phyloP scores from a whole-genome alignment of 23 tunicate species.

The Phallusia fumigata region DNA sequence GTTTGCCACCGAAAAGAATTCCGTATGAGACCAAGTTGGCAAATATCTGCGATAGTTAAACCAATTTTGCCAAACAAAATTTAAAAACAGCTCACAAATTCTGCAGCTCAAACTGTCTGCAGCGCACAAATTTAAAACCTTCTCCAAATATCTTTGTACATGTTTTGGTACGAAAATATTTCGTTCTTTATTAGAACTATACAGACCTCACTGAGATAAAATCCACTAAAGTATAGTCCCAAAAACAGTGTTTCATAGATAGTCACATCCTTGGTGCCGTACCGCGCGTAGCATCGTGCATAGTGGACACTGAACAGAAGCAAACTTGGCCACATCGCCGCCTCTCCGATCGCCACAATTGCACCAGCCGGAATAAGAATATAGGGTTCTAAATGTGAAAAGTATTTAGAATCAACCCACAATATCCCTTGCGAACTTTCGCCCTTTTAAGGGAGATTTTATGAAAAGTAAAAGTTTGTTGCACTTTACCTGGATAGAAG shows the following conservation, averaged over 20 bases:
- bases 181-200: too few relatives aligned
- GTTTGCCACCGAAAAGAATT: slow-evolving; percentile 10
- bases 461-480: too few relatives aligned
- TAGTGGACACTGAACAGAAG: neutral
- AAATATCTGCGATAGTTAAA: neutral
- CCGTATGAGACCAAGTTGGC: neutral
- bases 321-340: neutral
- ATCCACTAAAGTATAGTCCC: neutral
- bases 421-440: too few relatives aligned
- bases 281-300: neutral
- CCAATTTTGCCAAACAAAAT: neutral
- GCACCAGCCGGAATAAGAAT: neutral
- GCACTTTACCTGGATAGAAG: slow-evolving; percentile 54
- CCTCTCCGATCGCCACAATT: neutral
- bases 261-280: neutral
- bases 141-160: too few relatives aligned
- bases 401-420: too few relatives aligned
- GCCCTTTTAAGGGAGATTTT: too few relatives aligned
- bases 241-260: neutral
- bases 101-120: too few relatives aligned
- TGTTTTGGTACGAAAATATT: too few relatives aligned
- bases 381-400: neutral
- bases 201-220: neutral
- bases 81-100: too few relatives aligned
- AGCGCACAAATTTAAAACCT: too few relatives aligned